Base-by-base conservation (phyloP, 2,797 vertebrate genomes). In the Rhabdophis nuchalis region DNA sequence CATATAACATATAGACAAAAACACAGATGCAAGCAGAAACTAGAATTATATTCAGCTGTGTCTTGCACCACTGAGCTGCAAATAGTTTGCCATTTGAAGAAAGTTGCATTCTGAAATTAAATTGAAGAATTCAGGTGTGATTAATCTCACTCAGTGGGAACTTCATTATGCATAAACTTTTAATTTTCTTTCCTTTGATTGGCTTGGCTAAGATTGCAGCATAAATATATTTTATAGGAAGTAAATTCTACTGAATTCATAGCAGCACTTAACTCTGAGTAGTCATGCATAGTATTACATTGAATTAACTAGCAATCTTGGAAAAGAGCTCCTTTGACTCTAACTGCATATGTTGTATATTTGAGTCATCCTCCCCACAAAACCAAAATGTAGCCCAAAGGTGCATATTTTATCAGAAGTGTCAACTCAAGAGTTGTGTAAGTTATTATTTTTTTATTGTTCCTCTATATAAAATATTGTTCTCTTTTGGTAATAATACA, bases 1-100 rank as follows among this genome's bases (percentile, higher is more conserved):
- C 41, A 85, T 18, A 50, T 41, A 54, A 50, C 14, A 58, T 96
- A 93, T 95, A 94, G 95, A 77, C 94, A 95, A 92, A 93, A 86
- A 94, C 96, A 77, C 93, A 95, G 92, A 93, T 89, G 91, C 92
- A 96, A 95, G 95, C 85, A 94, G 95, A 93, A 95, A 96, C 82
- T 90, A 89, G 94, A 93, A 97, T 97, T 95, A 94, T 96, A 89
- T 96, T 95, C 96, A 96, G 96, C 95, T 96, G 25, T 94, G 94
- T 92, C 96, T 95, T 96, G 94, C 95, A 95, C 93, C 93, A 93
- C 93, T 96, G 95, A 94, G 94, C 93, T 23, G 89, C 57, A 94
- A 95, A 92, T 91, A 92, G 58, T 88, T 92, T 88, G 92, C 90
- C 72, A 88, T 93, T 95, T 95, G 93, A 93, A 95, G 95, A 94